Evolutionary conservation across 2,797 vertebrate species (phyloP).

Genomic region (Potorous gilbertii): DNA sequence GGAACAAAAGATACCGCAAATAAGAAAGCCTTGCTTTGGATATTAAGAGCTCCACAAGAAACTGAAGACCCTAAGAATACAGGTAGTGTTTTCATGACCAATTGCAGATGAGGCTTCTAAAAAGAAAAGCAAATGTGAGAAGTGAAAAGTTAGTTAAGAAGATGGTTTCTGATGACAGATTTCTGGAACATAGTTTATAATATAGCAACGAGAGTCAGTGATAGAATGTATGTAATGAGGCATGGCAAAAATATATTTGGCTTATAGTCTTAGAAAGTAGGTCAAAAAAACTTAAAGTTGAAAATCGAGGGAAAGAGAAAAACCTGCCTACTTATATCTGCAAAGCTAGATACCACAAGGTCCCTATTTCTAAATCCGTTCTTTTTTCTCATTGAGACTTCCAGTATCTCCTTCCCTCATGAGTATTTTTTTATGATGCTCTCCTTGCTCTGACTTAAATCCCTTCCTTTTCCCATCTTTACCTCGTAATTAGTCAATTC

Average conservation of each 20-base stretch:
- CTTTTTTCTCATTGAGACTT: neutral
- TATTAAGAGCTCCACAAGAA: neutral
- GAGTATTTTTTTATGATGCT: neutral
- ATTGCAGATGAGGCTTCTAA: neutral
- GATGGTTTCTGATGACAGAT: neutral
- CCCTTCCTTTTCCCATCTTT: neutral
- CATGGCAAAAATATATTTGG: neutral
- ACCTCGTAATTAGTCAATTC: neutral
- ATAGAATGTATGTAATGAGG: neutral
- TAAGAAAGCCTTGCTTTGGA: neutral
- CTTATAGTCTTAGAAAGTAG: neutral
- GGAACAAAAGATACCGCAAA: neutral
- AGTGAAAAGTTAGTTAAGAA: neutral
- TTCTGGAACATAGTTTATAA: neutral
- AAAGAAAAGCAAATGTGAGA: neutral
- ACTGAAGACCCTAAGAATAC: neutral
- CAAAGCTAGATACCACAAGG: neutral
- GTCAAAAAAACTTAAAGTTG: neutral
- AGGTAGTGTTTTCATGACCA: neutral
- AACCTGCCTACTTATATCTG: neutral
- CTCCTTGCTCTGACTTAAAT: neutral
- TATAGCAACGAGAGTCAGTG: neutral
- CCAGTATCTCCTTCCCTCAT: neutral
- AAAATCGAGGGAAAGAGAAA: neutral
- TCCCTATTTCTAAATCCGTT: neutral